phyloP scores from a whole-genome alignment of 1,140 invertebrate genomes.

The Neodiprion pinetum region DNA sequence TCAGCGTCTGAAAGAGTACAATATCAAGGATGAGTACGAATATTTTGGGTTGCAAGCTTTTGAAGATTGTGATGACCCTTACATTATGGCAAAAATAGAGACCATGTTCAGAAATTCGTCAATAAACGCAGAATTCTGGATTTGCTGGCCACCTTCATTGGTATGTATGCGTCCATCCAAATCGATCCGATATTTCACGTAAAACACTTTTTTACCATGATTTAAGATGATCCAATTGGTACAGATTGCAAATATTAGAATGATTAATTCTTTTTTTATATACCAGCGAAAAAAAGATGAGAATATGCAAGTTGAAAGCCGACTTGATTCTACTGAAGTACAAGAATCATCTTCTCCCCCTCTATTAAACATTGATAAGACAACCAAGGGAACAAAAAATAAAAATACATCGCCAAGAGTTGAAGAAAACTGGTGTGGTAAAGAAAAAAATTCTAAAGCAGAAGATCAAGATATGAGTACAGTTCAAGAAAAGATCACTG shows the following conservation, averaged over 20 bases:
- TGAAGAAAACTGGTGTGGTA: too few relatives aligned
- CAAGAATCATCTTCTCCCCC: not conserved
- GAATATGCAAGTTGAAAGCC: not conserved
- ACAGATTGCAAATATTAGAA: too few relatives aligned
- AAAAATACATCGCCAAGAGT: too few relatives aligned
- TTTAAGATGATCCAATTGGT: not conserved
- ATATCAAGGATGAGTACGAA: slow-evolving; percentile 20
- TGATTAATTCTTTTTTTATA: not conserved
- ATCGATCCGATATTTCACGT: not conserved
- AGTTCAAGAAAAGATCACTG: too few relatives aligned
- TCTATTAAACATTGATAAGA: not conserved
- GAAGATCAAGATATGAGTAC: too few relatives aligned
- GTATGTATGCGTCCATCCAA: not conserved
- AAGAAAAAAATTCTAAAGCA: too few relatives aligned
- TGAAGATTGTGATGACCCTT: slow-evolving; percentile 11
- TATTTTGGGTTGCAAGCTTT: slow-evolving; percentile 31
- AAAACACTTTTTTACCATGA: not conserved
- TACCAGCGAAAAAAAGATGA: not conserved
- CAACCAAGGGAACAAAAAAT: too few relatives aligned
- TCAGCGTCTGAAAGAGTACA: not conserved
- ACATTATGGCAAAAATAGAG: slow-evolving; percentile 24
- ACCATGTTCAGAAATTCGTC: slow-evolving; percentile 22
- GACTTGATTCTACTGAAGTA: not conserved
- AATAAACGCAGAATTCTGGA: slow-evolving; percentile 23
- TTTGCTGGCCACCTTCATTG: slow-evolving; percentile 21